Base-by-base conservation (phyloP, 1,140 invertebrate species). In the Zophobas morio region DNA sequence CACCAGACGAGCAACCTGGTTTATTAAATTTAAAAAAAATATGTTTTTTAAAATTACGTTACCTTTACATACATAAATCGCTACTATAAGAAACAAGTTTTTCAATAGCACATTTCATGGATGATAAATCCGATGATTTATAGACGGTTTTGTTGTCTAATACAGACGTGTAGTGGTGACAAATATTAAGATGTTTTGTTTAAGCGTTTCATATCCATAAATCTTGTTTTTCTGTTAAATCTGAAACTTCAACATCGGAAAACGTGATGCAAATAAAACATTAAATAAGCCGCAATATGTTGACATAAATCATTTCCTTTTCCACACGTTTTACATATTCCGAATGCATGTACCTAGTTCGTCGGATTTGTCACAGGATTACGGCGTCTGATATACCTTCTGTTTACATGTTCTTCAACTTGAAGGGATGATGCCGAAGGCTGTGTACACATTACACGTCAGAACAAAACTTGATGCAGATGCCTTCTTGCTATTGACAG, bases 191-290 rank as follows among this genome's bases (percentile, higher is more conserved):
- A 4, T 51, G 6, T 51, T 20, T 2, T 20, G 6, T 51, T 2
- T 2, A 51, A 2, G 20, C 49, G 49, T 2, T 20, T 51, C 4
- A 2, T 20, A 20, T 6, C 56, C 34, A 54, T 46, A 47, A 73
- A 47, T 54, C 36, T 20, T 49, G 6, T 53, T 53, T 73, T 53
- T 53, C 71, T 49, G 32, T 56, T 53, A 70, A 70, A 42, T 37
- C 40, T 70, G 35, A 36, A 70, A 39, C n/a, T 70, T 70, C 1
- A 70, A 39, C 63, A 70, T 20, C 20, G n/a, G 20, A 35, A n/a
- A 70, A 70, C 63, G 63, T 70, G 63, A 70, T 46, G 40, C 36
- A 70, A 70, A 36, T 70, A 46, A 70, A 70, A 70, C 36, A n/a
- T 70, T 5, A 39, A 36, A 51, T 51, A 51, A 51, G 49, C 20